Conservation (phyloP, 2,113 vertebrate genomes). For the Calypte anna region DNA sequence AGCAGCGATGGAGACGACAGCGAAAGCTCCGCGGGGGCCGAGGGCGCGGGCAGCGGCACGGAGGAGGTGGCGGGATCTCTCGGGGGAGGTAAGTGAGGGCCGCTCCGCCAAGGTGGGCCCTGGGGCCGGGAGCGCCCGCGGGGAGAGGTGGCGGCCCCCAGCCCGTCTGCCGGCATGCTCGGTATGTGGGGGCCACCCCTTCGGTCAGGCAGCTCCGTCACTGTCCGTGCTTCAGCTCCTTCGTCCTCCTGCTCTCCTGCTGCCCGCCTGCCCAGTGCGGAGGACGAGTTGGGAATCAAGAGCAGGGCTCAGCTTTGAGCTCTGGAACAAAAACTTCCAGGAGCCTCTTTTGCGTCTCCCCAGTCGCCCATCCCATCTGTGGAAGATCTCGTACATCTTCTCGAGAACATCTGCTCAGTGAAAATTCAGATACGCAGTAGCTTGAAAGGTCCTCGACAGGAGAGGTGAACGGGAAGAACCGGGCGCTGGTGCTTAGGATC, state of each 20-base stretch:
- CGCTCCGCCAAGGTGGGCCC: too few relatives aligned
- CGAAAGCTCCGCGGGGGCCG: neutral
- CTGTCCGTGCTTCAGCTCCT: neutral
- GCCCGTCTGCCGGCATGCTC: too few relatives aligned
- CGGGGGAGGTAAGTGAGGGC: neutral
- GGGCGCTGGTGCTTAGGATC: fast-evolving
- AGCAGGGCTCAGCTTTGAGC: neutral
- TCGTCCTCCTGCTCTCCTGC: neutral
- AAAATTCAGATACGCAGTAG: fast-evolving
- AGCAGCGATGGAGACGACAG: neutral
- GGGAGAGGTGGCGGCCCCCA: too few relatives aligned
- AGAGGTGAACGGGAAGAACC: too few relatives aligned
- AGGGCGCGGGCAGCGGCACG: neutral
- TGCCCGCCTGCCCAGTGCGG: neutral
- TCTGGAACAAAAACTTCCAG: fast-evolving
- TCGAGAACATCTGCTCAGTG: fast-evolving
- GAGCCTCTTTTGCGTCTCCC: too few relatives aligned
- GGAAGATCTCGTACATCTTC: fast-evolving
- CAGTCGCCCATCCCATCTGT: fast-evolving
- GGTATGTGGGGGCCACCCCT: fast-evolving
- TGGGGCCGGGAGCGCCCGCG: too few relatives aligned
- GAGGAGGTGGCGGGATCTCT: neutral
- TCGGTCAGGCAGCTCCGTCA: neutral
- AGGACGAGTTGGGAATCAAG: fast-evolving
- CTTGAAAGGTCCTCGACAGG: fast-evolving